A percentile compares a stretch with the other conserved stretches of the same genome.
Conservation (phyloP, 2,113 vertebrate genomes). For the Megaceryle torquata region DNA sequence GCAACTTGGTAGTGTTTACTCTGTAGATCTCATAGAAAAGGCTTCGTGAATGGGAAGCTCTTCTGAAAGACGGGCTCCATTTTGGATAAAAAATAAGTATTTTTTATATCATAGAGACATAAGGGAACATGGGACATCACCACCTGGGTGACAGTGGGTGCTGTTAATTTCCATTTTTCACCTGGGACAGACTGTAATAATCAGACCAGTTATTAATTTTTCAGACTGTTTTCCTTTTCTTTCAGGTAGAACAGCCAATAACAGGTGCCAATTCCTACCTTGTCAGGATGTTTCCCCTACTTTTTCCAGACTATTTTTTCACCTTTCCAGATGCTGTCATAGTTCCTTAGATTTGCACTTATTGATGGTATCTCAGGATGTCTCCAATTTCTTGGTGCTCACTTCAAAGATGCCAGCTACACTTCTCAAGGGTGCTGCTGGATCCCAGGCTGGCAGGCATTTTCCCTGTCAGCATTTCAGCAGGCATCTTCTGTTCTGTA, state of each 20-base stretch:
- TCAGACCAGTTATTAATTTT: neutral
- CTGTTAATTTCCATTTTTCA: no score
- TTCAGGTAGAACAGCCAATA: neutral
- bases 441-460: neutral
- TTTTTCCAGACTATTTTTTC: neutral
- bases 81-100: neutral
- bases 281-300: neutral
- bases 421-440: neutral
- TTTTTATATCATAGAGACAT: neutral
- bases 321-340: neutral
- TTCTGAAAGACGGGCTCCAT: neutral
- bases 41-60: fast-evolving
- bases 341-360: neutral
- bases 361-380: neutral
- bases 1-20: neutral
- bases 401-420: neutral
- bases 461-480: neutral
- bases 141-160: neutral
- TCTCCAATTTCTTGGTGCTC: neutral
- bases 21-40: neutral
- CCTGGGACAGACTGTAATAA: neutral
- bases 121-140: neutral
- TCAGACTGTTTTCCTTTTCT: neutral
- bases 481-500: neutral
- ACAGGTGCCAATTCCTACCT: neutral